Base-by-base conservation (phyloP, 2,888 invertebrate genomes). In the Morpho achilles region DNA sequence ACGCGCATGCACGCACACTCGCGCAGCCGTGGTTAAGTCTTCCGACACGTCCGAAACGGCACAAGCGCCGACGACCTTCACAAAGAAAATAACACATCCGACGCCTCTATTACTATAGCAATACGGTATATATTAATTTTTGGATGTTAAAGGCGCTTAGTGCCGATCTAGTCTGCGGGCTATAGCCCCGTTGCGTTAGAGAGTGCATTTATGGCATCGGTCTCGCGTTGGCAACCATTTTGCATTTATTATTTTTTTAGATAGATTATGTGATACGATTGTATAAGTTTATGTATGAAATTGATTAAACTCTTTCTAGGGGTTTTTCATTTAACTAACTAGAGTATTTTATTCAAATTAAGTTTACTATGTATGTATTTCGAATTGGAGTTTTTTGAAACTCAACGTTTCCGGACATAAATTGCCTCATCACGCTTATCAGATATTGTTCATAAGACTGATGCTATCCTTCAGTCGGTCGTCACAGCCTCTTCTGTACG, bases 121-220 rank as follows among this genome's bases (percentile, higher is more conserved):
- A 53, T 74, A 87, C 67, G 62, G 74, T 70, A 43, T 47, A 69
- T 53, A 72, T 71, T 77, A 48, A 64, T 67, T 71, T 70, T 60
- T 60, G 50, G 43, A 48, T 59, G 61, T 61, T 45, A 62, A 67
- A 63, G 76, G 61, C 76, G 67, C 58, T 76, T 80, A 66, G 9
- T 60, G 23, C 75, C 10, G 64, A 69, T 53, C 53, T 55, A 23
- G 58, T 55, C 56, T 65, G 62, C 42, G 56, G 65, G 77, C 78
- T 77, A 81, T 81, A 84, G 84, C 86, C 80, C 83, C 84, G 85
- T 84, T 86, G 87, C 85, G 86, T 86, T 86, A 80, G 85, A 78
- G 83, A 85, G 87, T 89, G 89, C 89, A 88, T 88, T 88, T 89
- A 88, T 85, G 87, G 87, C 78, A 80, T 79, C 74, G 73, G 71